Conservation (phyloP, 2,797 vertebrate species). For the Leptodactylus fallax region DNA sequence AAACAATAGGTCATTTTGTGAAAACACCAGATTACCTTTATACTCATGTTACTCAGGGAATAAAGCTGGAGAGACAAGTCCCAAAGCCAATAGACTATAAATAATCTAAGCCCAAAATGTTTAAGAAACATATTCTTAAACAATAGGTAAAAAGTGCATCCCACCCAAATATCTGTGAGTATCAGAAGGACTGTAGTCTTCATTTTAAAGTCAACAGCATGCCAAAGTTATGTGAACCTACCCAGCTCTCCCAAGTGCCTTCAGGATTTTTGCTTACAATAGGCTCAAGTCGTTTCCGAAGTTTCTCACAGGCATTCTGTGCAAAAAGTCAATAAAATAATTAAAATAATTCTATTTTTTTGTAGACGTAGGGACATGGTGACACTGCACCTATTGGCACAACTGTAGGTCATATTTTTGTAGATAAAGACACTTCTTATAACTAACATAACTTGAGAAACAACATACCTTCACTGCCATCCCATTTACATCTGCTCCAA, state of each 20-base stretch:
- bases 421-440: neutral
- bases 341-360: neutral
- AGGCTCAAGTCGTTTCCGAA: slow-evolving; percentile 84
- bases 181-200: too few relatives aligned
- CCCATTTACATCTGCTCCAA: slow-evolving; percentile 67
- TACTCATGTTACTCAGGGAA: too few relatives aligned
- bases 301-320: slow-evolving; percentile 86
- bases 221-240: slow-evolving; percentile 66
- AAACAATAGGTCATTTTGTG: too few relatives aligned
- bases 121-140: too few relatives aligned
- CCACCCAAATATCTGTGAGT: too few relatives aligned
- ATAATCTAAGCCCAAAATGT: too few relatives aligned
- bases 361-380: neutral
- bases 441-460: neutral
- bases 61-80: too few relatives aligned
- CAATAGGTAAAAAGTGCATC: too few relatives aligned
- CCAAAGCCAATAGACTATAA: too few relatives aligned
- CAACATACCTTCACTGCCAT: slow-evolving; percentile 68
- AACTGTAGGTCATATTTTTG: neutral
- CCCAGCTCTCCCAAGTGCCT: slow-evolving; percentile 89
- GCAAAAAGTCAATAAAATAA: neutral
- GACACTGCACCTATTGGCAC: neutral
- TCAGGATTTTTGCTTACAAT: slow-evolving; percentile 81
- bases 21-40: too few relatives aligned
- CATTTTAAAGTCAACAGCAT: neutral